Evolutionary conservation across 1,140 invertebrate species (phyloP).

Genomic region (Lepidotrigona ventralis): DNA sequence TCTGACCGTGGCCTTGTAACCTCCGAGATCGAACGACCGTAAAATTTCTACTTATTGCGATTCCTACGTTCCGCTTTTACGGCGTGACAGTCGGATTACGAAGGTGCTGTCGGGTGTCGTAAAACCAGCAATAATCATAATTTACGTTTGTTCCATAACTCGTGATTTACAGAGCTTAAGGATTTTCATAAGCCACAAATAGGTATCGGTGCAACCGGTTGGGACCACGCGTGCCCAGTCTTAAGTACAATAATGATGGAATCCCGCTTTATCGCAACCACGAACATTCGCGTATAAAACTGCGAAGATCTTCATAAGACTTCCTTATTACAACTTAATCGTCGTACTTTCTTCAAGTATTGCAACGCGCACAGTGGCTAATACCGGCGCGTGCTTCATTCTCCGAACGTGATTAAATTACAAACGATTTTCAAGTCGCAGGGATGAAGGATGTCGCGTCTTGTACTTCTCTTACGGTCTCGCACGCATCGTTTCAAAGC

Average conservation of each 20-base stretch:
- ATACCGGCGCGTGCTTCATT: background rate
- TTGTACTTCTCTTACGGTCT: background rate
- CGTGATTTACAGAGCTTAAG: constrained; percentile 57
- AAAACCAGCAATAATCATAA: constrained; percentile 63
- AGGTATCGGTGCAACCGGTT: constrained; percentile 45
- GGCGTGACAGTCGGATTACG: constrained; percentile 60
- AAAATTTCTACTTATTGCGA: constrained; percentile 68
- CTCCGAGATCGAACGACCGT: constrained; percentile 58
- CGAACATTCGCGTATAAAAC: background rate
- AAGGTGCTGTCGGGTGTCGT: constrained; percentile 39
- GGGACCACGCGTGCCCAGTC: background rate
- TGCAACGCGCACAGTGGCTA: background rate
- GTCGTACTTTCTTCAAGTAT: background rate
- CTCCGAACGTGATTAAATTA: background rate
- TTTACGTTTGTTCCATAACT: constrained; percentile 60
- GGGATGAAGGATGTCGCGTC: background rate
- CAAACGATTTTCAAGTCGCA: background rate
- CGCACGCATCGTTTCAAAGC: constrained; percentile 12
- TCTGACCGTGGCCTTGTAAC: constrained; percentile 31
- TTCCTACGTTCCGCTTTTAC: constrained; percentile 70
- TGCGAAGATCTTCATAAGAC: background rate
- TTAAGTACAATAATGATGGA: constrained; percentile 18
- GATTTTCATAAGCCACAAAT: constrained; percentile 60
- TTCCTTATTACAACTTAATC: constrained; percentile 19
- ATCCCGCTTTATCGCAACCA: constrained; percentile 1